Conservation (phyloP, 2,797 vertebrate genomes). For the Danio choprae region DNA sequence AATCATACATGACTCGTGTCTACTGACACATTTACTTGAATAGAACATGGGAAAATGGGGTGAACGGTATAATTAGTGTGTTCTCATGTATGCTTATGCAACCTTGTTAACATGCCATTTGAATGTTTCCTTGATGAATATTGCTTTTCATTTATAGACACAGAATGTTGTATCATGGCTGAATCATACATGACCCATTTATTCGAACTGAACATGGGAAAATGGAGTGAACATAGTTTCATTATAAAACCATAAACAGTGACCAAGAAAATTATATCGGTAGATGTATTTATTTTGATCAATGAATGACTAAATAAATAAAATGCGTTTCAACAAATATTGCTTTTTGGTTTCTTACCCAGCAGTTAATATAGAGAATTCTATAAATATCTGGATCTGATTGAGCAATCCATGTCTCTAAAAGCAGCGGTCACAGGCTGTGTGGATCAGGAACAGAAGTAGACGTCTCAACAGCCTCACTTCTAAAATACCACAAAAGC, state of each 20-base stretch:
- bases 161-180: not conserved
- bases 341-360: slow-evolving; percentile 46
- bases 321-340: not conserved
- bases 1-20: slow-evolving; percentile 22
- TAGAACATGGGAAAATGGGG: slow-evolving; percentile 8
- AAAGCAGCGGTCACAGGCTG: slow-evolving; percentile 40
- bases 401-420: slow-evolving; percentile 65
- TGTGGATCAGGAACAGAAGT: slow-evolving; percentile 44
- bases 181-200: slow-evolving; percentile 31
- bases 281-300: not conserved
- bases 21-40: slow-evolving; percentile 35
- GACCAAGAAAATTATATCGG: not conserved
- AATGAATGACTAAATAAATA: not conserved
- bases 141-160: not conserved
- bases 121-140: slow-evolving; percentile 20
- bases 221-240: slow-evolving; percentile 14
- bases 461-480: slow-evolving; percentile 42
- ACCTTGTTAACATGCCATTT: not conserved
- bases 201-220: slow-evolving; percentile 15
- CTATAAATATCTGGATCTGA: slow-evolving; percentile 63
- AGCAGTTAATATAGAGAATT: slow-evolving; percentile 63
- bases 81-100: not conserved
- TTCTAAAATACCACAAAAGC: slow-evolving; percentile 57
- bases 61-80: not conserved
- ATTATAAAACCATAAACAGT: slow-evolving; percentile 12